Evolutionary conservation across 2,113 vertebrate genomes (phyloP), one percentile per base, ranked within the genome.

Genomic region (Calidris pygmaea): DNA sequence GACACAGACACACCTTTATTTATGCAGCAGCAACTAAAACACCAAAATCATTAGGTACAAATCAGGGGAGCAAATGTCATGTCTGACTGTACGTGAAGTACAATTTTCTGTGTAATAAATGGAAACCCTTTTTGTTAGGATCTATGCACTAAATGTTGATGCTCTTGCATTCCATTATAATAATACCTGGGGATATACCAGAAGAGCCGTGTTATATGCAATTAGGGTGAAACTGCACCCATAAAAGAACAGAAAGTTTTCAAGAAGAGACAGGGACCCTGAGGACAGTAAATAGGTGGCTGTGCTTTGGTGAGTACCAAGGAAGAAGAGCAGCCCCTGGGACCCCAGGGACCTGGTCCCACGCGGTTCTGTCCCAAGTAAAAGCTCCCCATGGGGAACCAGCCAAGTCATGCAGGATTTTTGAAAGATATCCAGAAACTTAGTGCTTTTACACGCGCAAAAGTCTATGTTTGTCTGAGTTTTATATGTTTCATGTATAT

Each of bases 331-430:
- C 30, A 79, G 79, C 45, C 39, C 6, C 27, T 58, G 65, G 20
- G 52, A 20, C 29, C n/a, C 26, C 53, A 24, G 60, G 14, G 32
- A 8, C 29, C 41, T 27, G 37, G 6, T 14, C 50, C 21, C 47
- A 21, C 1, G 0, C 5, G 3, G 41, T 20, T 74, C 62, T 50
- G 22, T 14, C 43, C 21, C 55, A 3, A 0, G 8, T 9, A 13
- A 20, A 26, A 22, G 9, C 12, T 74, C 23, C 53, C 32, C 8
- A 3, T 3, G 20, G 43, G 11, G 32, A 63, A 30, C 23, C 12
- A 41, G 15, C 8, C 41, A 48, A 30, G 39, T 30, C 9, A 37
- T 3, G 11, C 47, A 29, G 59, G n/a, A 34, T 5, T 43, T 56
- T 3, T 53, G 24, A 53, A 21, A 66, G 53, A 43, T 39, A 17